A percentile compares a stretch with the other conserved stretches of the same genome.
phyloP scores from a whole-genome alignment of 64 coral and sea anemone genomes.

The Platygyra sinensis region DNA sequence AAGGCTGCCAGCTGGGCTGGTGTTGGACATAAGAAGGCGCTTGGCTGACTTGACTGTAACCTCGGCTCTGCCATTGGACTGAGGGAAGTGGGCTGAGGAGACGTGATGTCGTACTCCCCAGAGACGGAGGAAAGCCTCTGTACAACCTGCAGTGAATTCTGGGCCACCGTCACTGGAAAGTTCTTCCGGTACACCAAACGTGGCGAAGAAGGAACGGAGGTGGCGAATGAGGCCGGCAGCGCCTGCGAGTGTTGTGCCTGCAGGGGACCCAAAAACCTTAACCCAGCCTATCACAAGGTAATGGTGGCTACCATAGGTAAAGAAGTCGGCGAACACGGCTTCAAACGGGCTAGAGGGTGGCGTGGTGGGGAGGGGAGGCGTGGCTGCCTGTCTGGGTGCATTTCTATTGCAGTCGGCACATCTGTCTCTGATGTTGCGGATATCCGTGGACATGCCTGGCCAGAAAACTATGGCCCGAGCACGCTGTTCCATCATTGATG shows the following conservation, averaged over 20 bases:
- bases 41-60: background rate
- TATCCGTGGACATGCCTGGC: too few species aligned
- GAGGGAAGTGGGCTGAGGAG: too few species aligned
- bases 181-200: conserved; percentile 13
- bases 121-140: conserved; percentile 12
- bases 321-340: conserved; percentile 24
- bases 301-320: background rate
- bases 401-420: conserved; percentile 19
- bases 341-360: background rate
- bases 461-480: too few species aligned
- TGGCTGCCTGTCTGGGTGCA: background rate
- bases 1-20: conserved; percentile 27
- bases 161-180: conserved; percentile 48
- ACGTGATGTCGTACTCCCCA: conserved; percentile 33
- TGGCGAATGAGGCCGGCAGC: conserved; percentile 23
- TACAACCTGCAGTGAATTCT: conserved; percentile 51
- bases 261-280: too few species aligned
- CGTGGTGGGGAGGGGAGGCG: background rate
- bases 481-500: too few species aligned
- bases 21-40: conserved; percentile 52
- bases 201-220: conserved; percentile 41
- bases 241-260: conserved; percentile 29
- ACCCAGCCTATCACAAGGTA: background rate
- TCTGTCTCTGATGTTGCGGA: background rate
- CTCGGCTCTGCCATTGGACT: too few species aligned